Evolutionary conservation across 92 coral and sea anemone species (phyloP).

Genomic region (Phenganax marumi): DNA sequence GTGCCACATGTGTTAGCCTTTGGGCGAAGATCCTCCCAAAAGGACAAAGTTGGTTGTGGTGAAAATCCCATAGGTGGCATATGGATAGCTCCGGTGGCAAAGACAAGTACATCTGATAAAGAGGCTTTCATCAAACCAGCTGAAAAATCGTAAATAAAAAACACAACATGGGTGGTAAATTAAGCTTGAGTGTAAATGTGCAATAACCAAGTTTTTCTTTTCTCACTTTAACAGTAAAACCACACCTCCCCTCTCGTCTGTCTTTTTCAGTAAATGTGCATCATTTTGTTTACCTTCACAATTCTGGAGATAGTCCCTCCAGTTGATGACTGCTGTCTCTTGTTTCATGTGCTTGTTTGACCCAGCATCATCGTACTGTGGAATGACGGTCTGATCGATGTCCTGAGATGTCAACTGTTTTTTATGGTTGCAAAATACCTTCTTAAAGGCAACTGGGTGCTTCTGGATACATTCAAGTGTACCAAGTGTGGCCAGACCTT

Average conservation of each 20-base stretch:
- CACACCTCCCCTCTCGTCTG: too few species aligned
- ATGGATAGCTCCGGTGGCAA: constrained; percentile 27
- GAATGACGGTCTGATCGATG: neutral
- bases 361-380: constrained; percentile 7
- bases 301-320: constrained; percentile 11
- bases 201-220: neutral
- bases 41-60: constrained; percentile 7
- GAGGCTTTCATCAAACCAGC: constrained; percentile 9
- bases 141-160: neutral
- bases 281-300: neutral
- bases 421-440: neutral
- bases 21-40: constrained; percentile 26
- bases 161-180: too few species aligned
- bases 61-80: constrained; percentile 27
- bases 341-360: constrained; percentile 1
- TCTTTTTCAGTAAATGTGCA: neutral
- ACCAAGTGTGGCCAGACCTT: constrained; percentile 13
- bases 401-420: neutral
- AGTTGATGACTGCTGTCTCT: neutral
- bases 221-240: neutral
- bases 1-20: constrained; percentile 26
- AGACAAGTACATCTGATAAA: neutral
- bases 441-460: constrained; percentile 4
- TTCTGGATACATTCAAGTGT: neutral
- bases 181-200: neutral